phyloP scores from a whole-genome alignment of 2,888 invertebrate genomes.

The Bhutanitis thaidina region DNA sequence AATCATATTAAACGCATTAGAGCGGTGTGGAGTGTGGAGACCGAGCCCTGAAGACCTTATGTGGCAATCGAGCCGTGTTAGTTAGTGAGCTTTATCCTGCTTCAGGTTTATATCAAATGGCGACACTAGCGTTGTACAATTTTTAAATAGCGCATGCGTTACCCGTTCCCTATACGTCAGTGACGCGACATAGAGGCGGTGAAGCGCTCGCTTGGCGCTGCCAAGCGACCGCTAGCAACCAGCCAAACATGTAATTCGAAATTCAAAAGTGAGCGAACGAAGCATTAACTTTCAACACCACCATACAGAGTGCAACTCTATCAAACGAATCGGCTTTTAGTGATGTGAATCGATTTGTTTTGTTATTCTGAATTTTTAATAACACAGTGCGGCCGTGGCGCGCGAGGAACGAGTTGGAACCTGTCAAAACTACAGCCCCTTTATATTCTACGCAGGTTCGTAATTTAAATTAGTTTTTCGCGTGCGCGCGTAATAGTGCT shows the following conservation, averaged over 20 bases:
- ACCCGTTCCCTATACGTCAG: constrained; percentile 42
- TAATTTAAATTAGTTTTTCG: constrained; percentile 62
- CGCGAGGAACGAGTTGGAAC: constrained; percentile 23
- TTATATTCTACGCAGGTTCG: constrained; percentile 49
- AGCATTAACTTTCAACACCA: constrained; percentile 23
- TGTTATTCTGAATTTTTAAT: constrained; percentile 49
- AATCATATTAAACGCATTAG: no score
- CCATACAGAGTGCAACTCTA: constrained; percentile 28
- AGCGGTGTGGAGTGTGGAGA: no score
- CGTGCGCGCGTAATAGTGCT: constrained; percentile 36
- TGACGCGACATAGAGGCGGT: constrained; percentile 42
- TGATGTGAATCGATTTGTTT: constrained; percentile 22
- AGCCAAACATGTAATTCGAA: constrained; percentile 57
- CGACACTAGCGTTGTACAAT: constrained; percentile 31
- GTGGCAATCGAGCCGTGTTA: no score
- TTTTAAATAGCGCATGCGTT: constrained; percentile 56
- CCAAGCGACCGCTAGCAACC: constrained; percentile 33
- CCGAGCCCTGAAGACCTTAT: no score
- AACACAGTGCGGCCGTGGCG: constrained; percentile 40
- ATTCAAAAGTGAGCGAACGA: constrained; percentile 39
- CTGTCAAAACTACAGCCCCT: constrained; percentile 29
- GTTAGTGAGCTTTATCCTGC: constrained; percentile 9
- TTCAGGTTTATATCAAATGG: constrained; percentile 9
- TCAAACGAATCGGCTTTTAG: constrained; percentile 3
- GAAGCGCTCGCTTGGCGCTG: constrained; percentile 49